These are phyloP conservation scores for Rhinopomastus cyanomelas DNA, from an alignment of 2,113 vertebrate species.

Conservation along the genomic window DNA sequence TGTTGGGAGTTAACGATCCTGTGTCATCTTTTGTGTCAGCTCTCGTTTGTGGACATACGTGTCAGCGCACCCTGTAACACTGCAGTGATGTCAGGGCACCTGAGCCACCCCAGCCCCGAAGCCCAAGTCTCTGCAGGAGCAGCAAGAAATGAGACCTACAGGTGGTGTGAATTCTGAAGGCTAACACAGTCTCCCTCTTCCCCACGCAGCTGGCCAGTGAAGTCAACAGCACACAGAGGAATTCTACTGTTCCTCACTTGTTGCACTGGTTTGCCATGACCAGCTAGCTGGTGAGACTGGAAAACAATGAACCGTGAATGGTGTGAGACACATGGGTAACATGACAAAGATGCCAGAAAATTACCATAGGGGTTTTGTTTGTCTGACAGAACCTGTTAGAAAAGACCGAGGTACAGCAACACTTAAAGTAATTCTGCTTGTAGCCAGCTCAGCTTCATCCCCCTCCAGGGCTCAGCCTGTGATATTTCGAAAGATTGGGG, in stretches of 20 bases:
- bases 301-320: neutral
- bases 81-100: neutral
- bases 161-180: neutral
- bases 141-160: neutral
- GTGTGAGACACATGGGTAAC: neutral
- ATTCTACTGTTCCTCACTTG: neutral
- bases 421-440: neutral
- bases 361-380: neutral
- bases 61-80: neutral
- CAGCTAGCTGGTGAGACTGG: neutral
- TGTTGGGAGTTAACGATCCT: neutral
- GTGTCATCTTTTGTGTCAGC: too few species aligned
- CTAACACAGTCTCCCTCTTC: neutral
- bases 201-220: too few species aligned
- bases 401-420: neutral
- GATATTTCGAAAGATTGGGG: neutral
- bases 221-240: neutral
- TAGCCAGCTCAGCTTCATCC: neutral
- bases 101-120: rapidly evolving
- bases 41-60: rapidly evolving
- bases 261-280: neutral
- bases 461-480: neutral
- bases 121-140: rapidly evolving
- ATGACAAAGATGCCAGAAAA: neutral
- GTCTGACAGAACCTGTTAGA: neutral